Conservation (phyloP, 2,888 invertebrate species). For the Ellobium chinense region DNA sequence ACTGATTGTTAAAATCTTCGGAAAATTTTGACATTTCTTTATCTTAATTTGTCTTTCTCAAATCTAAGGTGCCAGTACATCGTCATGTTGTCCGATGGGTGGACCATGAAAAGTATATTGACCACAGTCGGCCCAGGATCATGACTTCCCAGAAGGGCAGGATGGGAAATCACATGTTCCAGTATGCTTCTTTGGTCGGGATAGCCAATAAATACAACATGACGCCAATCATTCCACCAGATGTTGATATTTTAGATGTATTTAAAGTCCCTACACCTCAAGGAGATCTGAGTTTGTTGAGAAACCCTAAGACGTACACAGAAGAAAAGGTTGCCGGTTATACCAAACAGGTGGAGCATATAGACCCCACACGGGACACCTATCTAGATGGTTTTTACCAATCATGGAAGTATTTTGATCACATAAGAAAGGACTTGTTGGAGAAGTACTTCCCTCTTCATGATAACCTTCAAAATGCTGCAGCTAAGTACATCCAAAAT, state of each 20-base stretch:
- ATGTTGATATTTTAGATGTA: slow-evolving; percentile 53
- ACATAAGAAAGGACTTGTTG: slow-evolving; percentile 55
- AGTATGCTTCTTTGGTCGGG: slow-evolving; percentile 66
- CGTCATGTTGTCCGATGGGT: slow-evolving; percentile 43
- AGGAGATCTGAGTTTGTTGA: slow-evolving; percentile 46
- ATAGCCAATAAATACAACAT: slow-evolving; percentile 62
- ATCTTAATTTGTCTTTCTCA: not conserved
- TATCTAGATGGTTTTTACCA: slow-evolving; percentile 67
- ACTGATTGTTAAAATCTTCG: no score
- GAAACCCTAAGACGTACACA: slow-evolving; percentile 38
- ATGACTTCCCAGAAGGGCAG: slow-evolving; percentile 61
- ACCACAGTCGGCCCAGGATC: slow-evolving; percentile 43
- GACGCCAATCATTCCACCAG: slow-evolving; percentile 60
- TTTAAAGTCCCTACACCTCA: slow-evolving; percentile 58
- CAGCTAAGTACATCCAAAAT: slow-evolving; percentile 52
- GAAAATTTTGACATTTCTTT: no score
- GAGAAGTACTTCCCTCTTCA: slow-evolving; percentile 62
- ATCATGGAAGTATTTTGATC: slow-evolving; percentile 69
- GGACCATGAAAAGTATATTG: slow-evolving; percentile 36
- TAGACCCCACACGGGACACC: slow-evolving; percentile 47
- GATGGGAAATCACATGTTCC: slow-evolving; percentile 70
- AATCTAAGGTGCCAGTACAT: slow-evolving; percentile 28
- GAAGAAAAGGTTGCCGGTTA: slow-evolving; percentile 50
- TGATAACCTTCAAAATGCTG: slow-evolving; percentile 51
- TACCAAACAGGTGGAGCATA: slow-evolving; percentile 45